Conservation (phyloP, 2,113 vertebrate species). For the Caranx melampygus region DNA sequence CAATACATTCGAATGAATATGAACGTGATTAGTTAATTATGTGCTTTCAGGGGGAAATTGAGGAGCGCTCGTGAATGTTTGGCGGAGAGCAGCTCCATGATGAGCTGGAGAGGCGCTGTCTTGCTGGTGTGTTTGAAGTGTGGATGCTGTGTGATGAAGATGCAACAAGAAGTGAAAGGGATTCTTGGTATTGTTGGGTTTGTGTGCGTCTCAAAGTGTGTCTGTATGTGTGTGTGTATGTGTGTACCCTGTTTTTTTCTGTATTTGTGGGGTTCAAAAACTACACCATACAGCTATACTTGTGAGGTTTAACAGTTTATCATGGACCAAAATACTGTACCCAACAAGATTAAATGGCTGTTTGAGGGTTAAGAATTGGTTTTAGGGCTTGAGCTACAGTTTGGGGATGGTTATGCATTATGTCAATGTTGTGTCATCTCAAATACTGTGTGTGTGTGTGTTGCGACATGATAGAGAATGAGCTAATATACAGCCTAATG, state of each 20-base stretch:
- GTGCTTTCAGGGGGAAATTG: conserved; percentile 69
- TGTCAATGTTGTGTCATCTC: no score
- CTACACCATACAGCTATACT: no score
- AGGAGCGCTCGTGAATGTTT: conserved; percentile 44
- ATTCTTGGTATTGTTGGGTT: conserved; percentile 20
- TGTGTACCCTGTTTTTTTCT: not conserved
- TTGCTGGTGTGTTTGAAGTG: conserved; percentile 30
- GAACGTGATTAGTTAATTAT: conserved; percentile 77
- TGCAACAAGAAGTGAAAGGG: conserved; percentile 35
- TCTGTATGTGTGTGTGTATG: not conserved
- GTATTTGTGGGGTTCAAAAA: no score
- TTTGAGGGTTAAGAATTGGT: no score
- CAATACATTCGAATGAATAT: conserved; percentile 64
- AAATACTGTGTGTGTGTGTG: not conserved
- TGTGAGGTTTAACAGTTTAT: no score
- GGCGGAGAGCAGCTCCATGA: conserved; percentile 7
- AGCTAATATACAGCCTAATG: conserved; percentile 8
- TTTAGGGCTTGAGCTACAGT: no score
- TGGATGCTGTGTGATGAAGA: conserved; percentile 30
- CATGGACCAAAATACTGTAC: no score
- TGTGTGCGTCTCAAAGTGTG: conserved; percentile 16
- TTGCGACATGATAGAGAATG: not conserved
- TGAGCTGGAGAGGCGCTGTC: conserved; percentile 36
- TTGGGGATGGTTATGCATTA: no score
- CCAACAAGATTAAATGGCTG: no score